These are phyloP conservation scores for Periphyllus acericola DNA, from an alignment of 2,888 invertebrate genomes.

Conservation along the genomic window DNA sequence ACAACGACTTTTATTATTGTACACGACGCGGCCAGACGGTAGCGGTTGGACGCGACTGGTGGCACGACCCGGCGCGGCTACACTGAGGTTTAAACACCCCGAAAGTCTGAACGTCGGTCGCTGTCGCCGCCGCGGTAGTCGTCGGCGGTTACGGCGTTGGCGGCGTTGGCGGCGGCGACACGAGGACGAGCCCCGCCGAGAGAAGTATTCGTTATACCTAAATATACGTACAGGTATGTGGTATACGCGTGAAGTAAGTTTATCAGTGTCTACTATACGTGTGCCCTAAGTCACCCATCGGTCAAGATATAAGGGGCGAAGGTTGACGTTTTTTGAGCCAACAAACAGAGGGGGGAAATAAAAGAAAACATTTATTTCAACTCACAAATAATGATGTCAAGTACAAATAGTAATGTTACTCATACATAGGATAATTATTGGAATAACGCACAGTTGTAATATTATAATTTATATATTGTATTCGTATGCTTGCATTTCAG, in stretches of 20 bases:
- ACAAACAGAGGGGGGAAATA: too few relatives aligned
- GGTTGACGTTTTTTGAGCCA: too few relatives aligned
- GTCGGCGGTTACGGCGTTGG: background rate
- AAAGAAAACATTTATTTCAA: too few relatives aligned
- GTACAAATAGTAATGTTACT: too few relatives aligned
- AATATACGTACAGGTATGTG: background rate
- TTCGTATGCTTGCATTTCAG: too few relatives aligned
- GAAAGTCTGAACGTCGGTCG: background rate
- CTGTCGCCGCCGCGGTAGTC: background rate
- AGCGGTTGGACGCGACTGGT: constrained; percentile 18
- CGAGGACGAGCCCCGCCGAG: background rate
- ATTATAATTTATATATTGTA: too few relatives aligned
- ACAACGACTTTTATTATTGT: background rate
- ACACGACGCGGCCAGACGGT: background rate
- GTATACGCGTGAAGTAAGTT: background rate
- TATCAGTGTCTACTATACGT: too few relatives aligned
- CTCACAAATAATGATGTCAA: too few relatives aligned
- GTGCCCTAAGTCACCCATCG: too few relatives aligned
- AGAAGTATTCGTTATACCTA: background rate
- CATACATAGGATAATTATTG: too few relatives aligned
- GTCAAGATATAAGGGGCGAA: too few relatives aligned
- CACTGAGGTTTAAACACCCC: constrained; percentile 25
- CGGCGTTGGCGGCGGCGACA: background rate
- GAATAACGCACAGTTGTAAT: too few relatives aligned
- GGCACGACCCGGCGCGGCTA: constrained; percentile 12